Percentiles rank a stretch among this genome's conserved stretches.
Conservation (phyloP, 2,888 invertebrate species). For the Myopa tessellatipennis region DNA sequence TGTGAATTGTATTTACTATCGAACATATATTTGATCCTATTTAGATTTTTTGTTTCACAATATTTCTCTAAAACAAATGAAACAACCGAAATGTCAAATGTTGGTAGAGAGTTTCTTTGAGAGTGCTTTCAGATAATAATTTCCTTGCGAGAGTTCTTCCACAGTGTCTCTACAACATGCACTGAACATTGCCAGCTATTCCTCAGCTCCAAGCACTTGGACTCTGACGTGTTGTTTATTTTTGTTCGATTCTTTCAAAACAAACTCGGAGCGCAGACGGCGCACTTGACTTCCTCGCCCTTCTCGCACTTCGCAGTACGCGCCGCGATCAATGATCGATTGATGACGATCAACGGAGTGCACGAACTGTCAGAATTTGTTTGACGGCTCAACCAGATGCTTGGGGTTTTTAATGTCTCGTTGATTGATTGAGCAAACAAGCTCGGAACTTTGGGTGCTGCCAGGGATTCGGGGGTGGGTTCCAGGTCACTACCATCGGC, state of each 20-base stretch:
- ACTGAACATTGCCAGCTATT: no score
- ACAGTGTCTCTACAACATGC: no score
- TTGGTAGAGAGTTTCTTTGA: no score
- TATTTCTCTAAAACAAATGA: no score
- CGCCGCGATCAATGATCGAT: conserved; percentile 35
- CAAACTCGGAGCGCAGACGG: neutral
- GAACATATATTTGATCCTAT: no score
- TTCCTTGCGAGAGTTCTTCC: no score
- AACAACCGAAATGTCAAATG: no score
- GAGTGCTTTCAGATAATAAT: no score
- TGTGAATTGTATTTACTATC: no score
- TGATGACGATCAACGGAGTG: conserved; percentile 21
- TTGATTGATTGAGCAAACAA: conserved; percentile 33
- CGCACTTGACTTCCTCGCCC: conserved; percentile 3
- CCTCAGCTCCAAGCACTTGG: neutral
- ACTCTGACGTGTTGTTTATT: conserved; percentile 15
- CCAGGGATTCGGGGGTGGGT: neutral
- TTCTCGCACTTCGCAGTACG: conserved; percentile 22
- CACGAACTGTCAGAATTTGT: conserved; percentile 29
- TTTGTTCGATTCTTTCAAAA: conserved; percentile 9
- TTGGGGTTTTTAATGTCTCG: conserved; percentile 25
- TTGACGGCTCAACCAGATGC: conserved; percentile 33
- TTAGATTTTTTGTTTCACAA: no score
- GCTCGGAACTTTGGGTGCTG: conserved; percentile 23
- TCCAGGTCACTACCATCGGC: neutral